Conservation (phyloP, 1,140 invertebrate species). For the Drosophila littoralis region DNA sequence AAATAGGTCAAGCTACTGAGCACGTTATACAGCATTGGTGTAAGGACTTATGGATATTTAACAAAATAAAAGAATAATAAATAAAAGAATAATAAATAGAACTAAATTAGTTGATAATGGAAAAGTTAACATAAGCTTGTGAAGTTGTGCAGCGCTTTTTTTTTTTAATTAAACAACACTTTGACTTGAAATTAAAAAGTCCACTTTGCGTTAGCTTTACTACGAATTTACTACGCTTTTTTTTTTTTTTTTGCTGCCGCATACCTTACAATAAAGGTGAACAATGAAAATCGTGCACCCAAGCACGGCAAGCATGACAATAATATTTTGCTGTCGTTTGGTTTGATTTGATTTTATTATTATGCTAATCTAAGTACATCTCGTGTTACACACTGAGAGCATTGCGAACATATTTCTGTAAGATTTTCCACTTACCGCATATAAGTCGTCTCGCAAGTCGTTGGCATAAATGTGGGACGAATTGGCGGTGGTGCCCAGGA, state of each 20-base stretch:
- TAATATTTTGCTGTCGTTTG: constrained; percentile 29
- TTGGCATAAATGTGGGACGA: constrained; percentile 43
- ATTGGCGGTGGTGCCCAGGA: constrained; percentile 40
- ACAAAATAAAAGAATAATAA: no score
- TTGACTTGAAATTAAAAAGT: no score
- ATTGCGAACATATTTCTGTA: background rate
- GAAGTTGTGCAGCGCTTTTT: no score
- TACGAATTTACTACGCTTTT: background rate
- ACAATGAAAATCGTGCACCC: background rate
- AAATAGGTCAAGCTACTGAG: no score
- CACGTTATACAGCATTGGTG: no score
- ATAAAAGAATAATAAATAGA: no score
- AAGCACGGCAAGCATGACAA: constrained; percentile 10
- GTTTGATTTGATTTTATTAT: constrained; percentile 34
- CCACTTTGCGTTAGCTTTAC: no score
- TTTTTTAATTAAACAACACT: no score
- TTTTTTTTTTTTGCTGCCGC: no score
- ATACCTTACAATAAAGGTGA: background rate
- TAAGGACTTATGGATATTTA: no score
- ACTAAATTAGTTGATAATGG: no score
- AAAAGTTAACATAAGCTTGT: no score
- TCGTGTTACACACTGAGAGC: background rate
- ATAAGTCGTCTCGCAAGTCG: constrained; percentile 75
- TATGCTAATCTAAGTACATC: constrained; percentile 24
- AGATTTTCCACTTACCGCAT: constrained; percentile 61